Evolutionary conservation across 2,113 vertebrate genomes (phyloP).

Genomic region (Nipponia nippon): DNA sequence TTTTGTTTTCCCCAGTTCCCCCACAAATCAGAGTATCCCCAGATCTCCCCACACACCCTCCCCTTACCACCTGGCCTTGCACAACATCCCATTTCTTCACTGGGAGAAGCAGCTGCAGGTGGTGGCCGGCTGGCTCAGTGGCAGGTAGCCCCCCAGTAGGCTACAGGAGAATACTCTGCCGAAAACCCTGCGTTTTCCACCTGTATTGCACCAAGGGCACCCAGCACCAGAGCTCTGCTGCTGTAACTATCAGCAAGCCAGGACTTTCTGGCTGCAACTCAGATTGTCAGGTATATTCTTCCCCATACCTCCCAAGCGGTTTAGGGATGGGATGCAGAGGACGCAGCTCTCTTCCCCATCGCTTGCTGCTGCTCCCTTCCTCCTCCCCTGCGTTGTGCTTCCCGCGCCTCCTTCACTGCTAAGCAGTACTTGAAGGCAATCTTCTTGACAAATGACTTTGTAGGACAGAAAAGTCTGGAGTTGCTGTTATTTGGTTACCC

Average conservation of each 20-base stretch:
- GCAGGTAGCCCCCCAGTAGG: neutral
- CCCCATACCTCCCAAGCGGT: rapidly evolving
- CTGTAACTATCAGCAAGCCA: rapidly evolving
- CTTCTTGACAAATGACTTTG: slow-evolving; percentile 12
- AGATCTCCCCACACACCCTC: neutral
- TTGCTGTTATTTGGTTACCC: neutral
- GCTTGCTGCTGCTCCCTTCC: neutral
- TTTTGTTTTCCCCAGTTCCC: no score
- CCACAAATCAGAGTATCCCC: neutral
- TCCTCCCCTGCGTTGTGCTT: neutral
- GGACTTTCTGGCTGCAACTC: neutral
- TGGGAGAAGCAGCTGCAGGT: neutral
- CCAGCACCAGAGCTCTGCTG: neutral
- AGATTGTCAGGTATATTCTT: rapidly evolving
- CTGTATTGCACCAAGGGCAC: neutral
- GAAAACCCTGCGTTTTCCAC: no score
- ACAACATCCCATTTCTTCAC: no score
- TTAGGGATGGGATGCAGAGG: neutral
- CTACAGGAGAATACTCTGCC: rapidly evolving
- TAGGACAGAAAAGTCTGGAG: neutral
- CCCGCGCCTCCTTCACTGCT: rapidly evolving
- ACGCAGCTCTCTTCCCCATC: neutral
- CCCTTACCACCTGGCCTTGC: no score
- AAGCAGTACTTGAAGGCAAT: neutral
- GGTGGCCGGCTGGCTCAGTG: rapidly evolving